Conservation (phyloP, 2,113 vertebrate species). For the Tursiops truncatus region DNA sequence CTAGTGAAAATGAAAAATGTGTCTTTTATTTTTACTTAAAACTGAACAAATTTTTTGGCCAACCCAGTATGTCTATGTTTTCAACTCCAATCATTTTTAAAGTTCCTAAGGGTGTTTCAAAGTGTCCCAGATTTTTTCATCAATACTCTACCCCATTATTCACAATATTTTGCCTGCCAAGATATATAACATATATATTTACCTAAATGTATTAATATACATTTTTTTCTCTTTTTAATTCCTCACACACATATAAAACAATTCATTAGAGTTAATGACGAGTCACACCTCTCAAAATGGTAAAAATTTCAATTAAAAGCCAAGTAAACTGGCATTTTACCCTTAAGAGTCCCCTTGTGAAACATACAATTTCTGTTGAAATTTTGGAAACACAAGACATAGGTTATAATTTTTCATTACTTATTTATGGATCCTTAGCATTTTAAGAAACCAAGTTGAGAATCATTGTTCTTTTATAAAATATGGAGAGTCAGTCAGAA, state of each 20-base stretch:
- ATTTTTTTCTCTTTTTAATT: not conserved
- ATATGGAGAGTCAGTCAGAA: not conserved
- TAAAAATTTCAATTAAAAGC: not conserved
- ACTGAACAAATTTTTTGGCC: no score
- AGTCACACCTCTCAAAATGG: not conserved
- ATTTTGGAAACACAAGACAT: not conserved
- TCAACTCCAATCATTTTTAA: not conserved
- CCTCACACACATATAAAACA: not conserved
- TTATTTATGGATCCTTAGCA: not conserved
- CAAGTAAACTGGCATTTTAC: not conserved
- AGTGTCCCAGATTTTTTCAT: not conserved
- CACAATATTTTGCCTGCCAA: not conserved
- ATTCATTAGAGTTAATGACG: not conserved
- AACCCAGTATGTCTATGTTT: not conserved
- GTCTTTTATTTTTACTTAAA: no score
- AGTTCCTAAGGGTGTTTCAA: not conserved
- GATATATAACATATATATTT: not conserved
- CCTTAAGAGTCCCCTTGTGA: not conserved
- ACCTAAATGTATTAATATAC: not conserved
- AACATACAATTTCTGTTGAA: not conserved
- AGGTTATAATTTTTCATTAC: not conserved
- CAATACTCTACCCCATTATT: not conserved
- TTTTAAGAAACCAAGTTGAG: not conserved
- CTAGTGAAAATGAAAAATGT: no score
- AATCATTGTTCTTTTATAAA: not conserved